These are phyloP conservation scores for Mola mola DNA, from an alignment of 2,113 vertebrate species.

Conservation along the genomic window DNA sequence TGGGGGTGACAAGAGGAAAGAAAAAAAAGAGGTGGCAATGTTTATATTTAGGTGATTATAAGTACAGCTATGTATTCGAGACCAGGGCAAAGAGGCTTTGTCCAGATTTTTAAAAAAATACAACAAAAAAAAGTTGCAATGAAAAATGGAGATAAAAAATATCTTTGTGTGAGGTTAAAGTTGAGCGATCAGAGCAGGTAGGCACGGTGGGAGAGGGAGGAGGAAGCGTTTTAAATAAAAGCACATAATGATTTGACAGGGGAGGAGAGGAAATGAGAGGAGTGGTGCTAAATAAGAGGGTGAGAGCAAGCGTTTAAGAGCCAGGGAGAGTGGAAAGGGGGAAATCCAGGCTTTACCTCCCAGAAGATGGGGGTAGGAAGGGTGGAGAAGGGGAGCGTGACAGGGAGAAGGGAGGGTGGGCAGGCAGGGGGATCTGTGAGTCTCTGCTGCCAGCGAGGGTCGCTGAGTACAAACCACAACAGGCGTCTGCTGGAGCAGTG, in stretches of 20 bases:
- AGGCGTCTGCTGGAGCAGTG: conserved; percentile 52
- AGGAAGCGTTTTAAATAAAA: conserved; percentile 48
- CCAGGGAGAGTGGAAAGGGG: conserved; percentile 75
- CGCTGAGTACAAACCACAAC: conserved; percentile 55
- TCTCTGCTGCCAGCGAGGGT: conserved; percentile 53
- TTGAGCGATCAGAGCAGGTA: conserved; percentile 27
- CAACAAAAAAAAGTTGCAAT: too few species aligned
- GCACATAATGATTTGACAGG: conserved; percentile 62
- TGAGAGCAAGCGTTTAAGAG: conserved; percentile 68
- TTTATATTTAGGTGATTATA: neutral
- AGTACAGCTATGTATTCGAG: too few species aligned
- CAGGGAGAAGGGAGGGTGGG: neutral
- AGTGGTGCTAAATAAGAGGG: conserved; percentile 75
- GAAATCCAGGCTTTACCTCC: conserved; percentile 81
- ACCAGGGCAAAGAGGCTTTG: too few species aligned
- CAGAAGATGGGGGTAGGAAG: conserved; percentile 46
- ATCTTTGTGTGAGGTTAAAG: too few species aligned
- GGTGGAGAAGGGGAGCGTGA: neutral
- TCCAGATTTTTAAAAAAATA: too few species aligned
- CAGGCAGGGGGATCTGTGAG: conserved; percentile 24
- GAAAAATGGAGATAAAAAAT: too few species aligned
- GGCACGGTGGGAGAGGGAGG: conserved; percentile 24
- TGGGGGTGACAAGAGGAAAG: neutral
- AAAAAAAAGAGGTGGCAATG: neutral
- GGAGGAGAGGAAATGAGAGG: conserved; percentile 74